These are phyloP conservation scores for Rugalucina vietnamica DNA, from an alignment of 2,888 invertebrate genomes.

Conservation along the genomic window DNA sequence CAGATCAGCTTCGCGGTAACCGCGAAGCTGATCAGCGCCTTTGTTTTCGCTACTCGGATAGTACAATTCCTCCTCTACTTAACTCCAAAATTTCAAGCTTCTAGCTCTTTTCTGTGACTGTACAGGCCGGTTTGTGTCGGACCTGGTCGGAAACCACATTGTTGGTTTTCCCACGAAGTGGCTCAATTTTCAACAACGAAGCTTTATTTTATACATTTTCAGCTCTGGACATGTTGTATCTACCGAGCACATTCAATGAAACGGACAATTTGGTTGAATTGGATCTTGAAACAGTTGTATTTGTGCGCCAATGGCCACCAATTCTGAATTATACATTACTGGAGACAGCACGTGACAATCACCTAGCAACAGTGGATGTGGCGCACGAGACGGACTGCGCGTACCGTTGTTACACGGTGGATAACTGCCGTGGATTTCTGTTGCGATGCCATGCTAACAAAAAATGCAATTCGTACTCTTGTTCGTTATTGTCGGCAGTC, in stretches of 20 bases:
- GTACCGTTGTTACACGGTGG: constrained; percentile 71
- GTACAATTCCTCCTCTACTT: too few species aligned
- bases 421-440: constrained; percentile 69
- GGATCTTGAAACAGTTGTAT: constrained; percentile 65
- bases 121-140: too few species aligned
- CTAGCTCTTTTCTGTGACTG: too few species aligned
- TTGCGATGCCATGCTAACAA: constrained; percentile 63
- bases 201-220: constrained; percentile 17
- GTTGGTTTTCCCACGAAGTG: too few species aligned
- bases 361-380: constrained; percentile 59
- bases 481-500: constrained; percentile 58
- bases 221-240: constrained; percentile 71
- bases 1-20: too few species aligned
- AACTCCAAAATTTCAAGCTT: too few species aligned
- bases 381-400: constrained; percentile 74
- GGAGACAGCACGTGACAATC: constrained; percentile 14
- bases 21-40: too few species aligned
- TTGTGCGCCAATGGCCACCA: constrained; percentile 74
- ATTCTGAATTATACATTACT: constrained; percentile 54
- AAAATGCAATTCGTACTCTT: constrained; percentile 65
- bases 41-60: too few species aligned
- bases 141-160: too few species aligned
- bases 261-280: background rate
- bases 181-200: too few species aligned
- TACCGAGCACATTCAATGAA: constrained; percentile 60